Base-by-base conservation (phyloP, 1,140 invertebrate species). In the Conus ventricosus region DNA sequence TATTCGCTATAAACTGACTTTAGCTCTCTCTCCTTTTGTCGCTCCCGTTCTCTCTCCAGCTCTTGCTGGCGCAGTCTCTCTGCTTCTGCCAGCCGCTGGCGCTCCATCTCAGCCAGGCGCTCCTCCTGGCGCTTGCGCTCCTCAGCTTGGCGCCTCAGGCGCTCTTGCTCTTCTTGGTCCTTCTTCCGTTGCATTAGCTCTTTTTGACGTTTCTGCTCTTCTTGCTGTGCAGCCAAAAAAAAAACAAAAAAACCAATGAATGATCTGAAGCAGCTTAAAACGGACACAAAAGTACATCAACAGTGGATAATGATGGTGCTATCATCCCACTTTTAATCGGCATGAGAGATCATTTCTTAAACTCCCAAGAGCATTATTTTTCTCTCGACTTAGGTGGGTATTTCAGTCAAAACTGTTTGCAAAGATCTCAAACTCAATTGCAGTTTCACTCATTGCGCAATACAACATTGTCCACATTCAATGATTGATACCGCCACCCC, bases 151-250 rank as follows among this genome's bases (percentile, higher is more conserved):
- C 89, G 88, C 27, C 87, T 82, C 60, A 89, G 89, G 15, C 91
- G 90, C 87, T 93, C 90, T 67, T 85, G 84, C 78, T 92, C 90
- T 53, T 93, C 91, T 60, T 85, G 84, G 55, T 93, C 90, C 63
- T 84, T 91, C 80, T 93, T 92, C 57, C 89, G 89, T 55, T 90
- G 88, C 80, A 91, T 63, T 20, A 91, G 80, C n/a, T 93, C 89
- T 15, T 91, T 54, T 4, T 91, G 88, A 57, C 87, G 89, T 76
- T 87, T 91, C 55, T 92, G 84, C 87, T 93, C 90, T 55, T 93
- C 92, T 89, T 93, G 90, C 90, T 92, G 81, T n/a, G 89, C 87
- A n/a, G 23, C 27, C 67, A 71, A 20, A 17, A 71, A 20, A 71
- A 23, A 71, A 63, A 39, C 0, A 39, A 39, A 39, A 39, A 39